Conservation (phyloP, 1,140 invertebrate genomes). For the Ceratoteleas bidentatus region DNA sequence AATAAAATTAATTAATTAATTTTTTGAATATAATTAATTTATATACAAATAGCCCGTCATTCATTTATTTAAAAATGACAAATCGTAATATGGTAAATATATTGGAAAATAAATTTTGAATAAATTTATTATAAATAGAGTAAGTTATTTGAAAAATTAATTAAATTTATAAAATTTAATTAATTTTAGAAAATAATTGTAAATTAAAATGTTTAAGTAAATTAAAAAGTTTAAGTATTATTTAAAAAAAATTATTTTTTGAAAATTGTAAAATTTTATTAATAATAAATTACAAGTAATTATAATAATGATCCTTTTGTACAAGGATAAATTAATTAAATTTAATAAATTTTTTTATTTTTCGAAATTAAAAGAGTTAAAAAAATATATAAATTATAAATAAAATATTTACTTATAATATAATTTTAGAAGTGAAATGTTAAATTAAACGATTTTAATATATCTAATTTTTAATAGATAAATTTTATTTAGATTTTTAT, state of each 20-base stretch:
- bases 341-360: slow-evolving; percentile 77
- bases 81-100: slow-evolving; percentile 88
- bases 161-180: too few species aligned
- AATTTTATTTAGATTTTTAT: slow-evolving; percentile 80
- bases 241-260: slow-evolving; percentile 29
- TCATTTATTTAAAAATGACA: too few species aligned
- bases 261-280: slow-evolving; percentile 69
- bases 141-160: slow-evolving; percentile 54
- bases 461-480: slow-evolving; percentile 85
- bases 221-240: too few species aligned
- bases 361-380: too few species aligned
- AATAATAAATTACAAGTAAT: slow-evolving; percentile 77
- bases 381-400: slow-evolving; percentile 82
- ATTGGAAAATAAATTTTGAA: slow-evolving; percentile 85
- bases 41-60: too few species aligned
- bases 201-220: too few species aligned
- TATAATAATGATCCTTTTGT: too few species aligned
- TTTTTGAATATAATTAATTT: slow-evolving; percentile 84
- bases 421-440: slow-evolving; percentile 83
- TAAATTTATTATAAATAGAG: slow-evolving; percentile 70
- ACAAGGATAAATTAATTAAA: too few species aligned
- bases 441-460: slow-evolving; percentile 84
- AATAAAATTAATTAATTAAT: slow-evolving; percentile 79
- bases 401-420: slow-evolving; percentile 82
- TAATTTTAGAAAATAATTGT: slow-evolving; percentile 22